Evolutionary conservation across 1,140 invertebrate species (phyloP).

Genomic region (Reticulitermes speratus): DNA sequence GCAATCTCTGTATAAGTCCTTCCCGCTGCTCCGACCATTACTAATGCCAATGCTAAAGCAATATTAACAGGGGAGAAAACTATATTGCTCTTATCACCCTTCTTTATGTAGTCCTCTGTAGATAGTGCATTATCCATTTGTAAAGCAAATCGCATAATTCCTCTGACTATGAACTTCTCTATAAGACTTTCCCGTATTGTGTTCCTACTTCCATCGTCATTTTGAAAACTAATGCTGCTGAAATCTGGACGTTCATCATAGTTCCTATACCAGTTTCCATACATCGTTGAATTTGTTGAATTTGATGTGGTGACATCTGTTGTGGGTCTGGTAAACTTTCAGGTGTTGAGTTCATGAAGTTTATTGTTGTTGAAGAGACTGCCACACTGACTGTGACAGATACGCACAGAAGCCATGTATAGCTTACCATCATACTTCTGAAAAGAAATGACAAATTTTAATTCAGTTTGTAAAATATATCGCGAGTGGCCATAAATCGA

Average conservation of each 20-base stretch:
- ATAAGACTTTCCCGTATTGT: background rate
- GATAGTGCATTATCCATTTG: background rate
- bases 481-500: no score
- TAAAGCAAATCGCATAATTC: background rate
- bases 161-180: background rate
- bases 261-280: background rate
- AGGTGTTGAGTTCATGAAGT: background rate
- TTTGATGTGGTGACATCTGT: background rate
- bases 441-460: no score
- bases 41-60: background rate
- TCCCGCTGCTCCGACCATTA: constrained; percentile 22
- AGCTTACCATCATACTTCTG: background rate
- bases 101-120: background rate
- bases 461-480: no score
- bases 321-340: background rate
- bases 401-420: background rate
- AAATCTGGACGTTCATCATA: background rate
- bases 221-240: background rate
- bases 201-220: background rate
- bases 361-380: background rate
- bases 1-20: constrained; percentile 20
- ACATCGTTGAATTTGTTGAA: background rate
- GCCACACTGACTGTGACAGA: background rate
- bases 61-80: constrained; percentile 25
- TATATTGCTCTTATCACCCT: background rate